Evolutionary conservation across 2,797 vertebrate genomes (phyloP), one percentile per base, ranked within the genome.

Genomic region (Coracias cyanogaster): DNA sequence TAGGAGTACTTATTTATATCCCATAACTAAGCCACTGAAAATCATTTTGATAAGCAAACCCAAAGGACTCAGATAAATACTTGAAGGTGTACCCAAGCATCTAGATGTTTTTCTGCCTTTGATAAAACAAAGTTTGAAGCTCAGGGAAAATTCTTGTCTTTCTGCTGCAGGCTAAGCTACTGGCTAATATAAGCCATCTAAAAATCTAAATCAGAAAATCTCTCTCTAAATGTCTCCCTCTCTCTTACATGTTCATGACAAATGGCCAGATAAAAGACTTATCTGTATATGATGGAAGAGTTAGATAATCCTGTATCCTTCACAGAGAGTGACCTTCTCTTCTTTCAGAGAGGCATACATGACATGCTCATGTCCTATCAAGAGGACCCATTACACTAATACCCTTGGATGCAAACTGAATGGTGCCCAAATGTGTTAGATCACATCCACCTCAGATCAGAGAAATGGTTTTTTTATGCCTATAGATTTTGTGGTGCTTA

Each of bases 11-110:
- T 89, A 77, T 61, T 85, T 90, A 54, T 71, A 87, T 39, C 54
- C 52, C 74, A 49, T 67, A 93, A 89, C 54, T 71, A 91, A 92
- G 46, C 14, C 71, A 45, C 39, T 14, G 31, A 41, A 89, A 87
- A 85, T 35, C 67, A 45, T 74, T 81, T 69, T 74, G 67, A 89
- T 90, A 94, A 96, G 64, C 62, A 76, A 84, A 69, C 35, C 20
- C 62, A 33, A 73, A 43, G 22, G 39, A 54, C 17, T 62, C 10
- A 8, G 22, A 81, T 35, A 82, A 84, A 86, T 20, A 62, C 54
- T 39, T 72, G 7, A 14, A 67, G 45, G 33, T 8, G 15, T 46
- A 85, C 20, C 45, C 9, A 62, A 80, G 18, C 10, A 9, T 39
- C 66, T 67, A 43, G 26, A 54, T 82, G 62, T 6, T 66, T 71